Conservation (phyloP, 2,888 invertebrate genomes). For the Malacosoma neustria region DNA sequence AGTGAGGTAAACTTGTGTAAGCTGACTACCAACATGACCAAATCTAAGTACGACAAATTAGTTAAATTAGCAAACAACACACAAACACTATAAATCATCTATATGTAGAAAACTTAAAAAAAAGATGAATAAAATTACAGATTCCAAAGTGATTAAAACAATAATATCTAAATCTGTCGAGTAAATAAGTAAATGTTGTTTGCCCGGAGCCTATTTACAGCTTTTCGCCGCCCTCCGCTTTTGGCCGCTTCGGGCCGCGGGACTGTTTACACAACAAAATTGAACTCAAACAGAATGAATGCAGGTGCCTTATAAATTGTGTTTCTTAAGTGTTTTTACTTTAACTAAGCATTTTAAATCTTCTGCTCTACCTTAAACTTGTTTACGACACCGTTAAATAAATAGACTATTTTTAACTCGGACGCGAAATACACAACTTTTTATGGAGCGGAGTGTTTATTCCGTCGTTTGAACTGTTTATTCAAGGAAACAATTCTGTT, state of each 20-base stretch:
- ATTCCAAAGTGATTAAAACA: too few relatives aligned
- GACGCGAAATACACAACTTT: neutral
- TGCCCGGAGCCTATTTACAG: neutral
- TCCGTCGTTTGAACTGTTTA: neutral
- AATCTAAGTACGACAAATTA: too few relatives aligned
- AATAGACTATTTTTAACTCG: neutral
- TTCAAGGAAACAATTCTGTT: too few relatives aligned
- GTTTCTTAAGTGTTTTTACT: neutral
- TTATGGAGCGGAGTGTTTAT: neutral
- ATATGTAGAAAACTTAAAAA: too few relatives aligned
- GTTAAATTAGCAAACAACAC: too few relatives aligned
- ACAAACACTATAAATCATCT: too few relatives aligned
- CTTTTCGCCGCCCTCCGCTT: neutral
- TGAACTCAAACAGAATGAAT: constrained; percentile 23
- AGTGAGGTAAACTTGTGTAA: too few relatives aligned
- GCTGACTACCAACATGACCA: too few relatives aligned
- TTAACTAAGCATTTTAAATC: neutral
- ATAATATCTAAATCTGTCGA: too few relatives aligned
- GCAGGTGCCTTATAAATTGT: constrained; percentile 16
- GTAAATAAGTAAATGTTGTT: neutral
- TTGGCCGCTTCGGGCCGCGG: neutral
- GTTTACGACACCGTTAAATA: neutral
- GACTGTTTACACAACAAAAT: constrained; percentile 29
- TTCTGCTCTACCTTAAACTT: neutral
- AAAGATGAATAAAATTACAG: too few relatives aligned